These are phyloP conservation scores for Platichthys stellatus DNA, from an alignment of 2,113 vertebrate genomes.

Conservation along the genomic window DNA sequence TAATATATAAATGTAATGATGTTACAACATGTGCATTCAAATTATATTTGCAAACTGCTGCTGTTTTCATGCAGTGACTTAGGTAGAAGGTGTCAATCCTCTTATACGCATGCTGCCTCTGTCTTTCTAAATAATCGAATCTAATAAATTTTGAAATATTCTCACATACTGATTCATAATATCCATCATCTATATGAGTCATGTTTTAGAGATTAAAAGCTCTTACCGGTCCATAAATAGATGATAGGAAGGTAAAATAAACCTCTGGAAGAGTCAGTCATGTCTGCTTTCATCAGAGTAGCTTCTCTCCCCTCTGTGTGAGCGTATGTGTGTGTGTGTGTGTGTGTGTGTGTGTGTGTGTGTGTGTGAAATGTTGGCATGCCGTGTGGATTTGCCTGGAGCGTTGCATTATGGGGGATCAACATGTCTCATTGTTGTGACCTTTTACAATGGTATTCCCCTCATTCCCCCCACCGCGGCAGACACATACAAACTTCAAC, in stretches of 20 bases:
- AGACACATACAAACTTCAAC: constrained; percentile 23
- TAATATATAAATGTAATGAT: no score
- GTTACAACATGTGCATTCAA: no score
- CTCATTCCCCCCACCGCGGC: background rate
- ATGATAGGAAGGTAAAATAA: constrained; percentile 71
- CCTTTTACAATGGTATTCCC: constrained; percentile 63
- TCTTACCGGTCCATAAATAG: constrained; percentile 72
- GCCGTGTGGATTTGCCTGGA: constrained; percentile 42
- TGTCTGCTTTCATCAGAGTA: constrained; percentile 29
- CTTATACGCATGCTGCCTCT: no score
- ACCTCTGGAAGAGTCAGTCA: constrained; percentile 58
- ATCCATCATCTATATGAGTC: background rate
- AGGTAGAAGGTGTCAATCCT: background rate
- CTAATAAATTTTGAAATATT: no score
- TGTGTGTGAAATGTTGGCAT: constrained; percentile 40
- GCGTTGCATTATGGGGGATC: constrained; percentile 66
- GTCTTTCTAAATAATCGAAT: no score
- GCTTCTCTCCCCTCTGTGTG: constrained; percentile 6
- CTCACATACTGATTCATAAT: background rate
- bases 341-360: constrained; percentile 23
- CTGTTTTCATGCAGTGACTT: background rate
- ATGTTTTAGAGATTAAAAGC: background rate
- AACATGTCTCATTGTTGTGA: constrained; percentile 73
- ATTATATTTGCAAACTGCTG: background rate
- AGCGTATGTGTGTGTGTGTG: constrained; percentile 25